These are phyloP conservation scores for Solenopsis fugax DNA, from an alignment of 1,140 invertebrate genomes.

Conservation along the genomic window DNA sequence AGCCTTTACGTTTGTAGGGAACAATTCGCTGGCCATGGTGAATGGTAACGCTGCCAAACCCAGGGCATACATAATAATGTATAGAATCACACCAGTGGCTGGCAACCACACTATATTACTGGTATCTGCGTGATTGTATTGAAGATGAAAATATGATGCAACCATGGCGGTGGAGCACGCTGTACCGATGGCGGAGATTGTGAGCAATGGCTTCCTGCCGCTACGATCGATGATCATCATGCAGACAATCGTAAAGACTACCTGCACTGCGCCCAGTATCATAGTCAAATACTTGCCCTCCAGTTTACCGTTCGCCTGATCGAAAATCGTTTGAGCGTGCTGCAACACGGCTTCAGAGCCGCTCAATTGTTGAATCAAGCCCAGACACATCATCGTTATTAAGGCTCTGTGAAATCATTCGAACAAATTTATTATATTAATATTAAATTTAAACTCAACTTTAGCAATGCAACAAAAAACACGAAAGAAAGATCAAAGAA, in stretches of 20 bases:
- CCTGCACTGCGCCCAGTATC: constrained; percentile 90
- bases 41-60: constrained; percentile 90
- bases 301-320: constrained; percentile 86
- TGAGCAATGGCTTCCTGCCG: constrained; percentile 89
- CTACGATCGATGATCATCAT: constrained; percentile 89
- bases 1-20: constrained; percentile 90
- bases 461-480: no score
- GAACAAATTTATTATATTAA: background rate
- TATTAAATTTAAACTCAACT: no score
- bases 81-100: constrained; percentile 88
- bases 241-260: constrained; percentile 87
- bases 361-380: constrained; percentile 91
- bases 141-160: constrained; percentile 88
- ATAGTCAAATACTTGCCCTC: constrained; percentile 87
- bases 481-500: no score
- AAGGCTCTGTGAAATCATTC: constrained; percentile 83
- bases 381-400: constrained; percentile 88
- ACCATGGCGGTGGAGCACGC: constrained; percentile 82
- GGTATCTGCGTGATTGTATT: constrained; percentile 83
- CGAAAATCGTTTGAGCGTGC: constrained; percentile 91
- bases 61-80: constrained; percentile 89
- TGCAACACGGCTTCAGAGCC: constrained; percentile 91
- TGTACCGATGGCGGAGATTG: constrained; percentile 88
- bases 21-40: constrained; percentile 91
- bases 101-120: constrained; percentile 87